A percentile compares a stretch with the other conserved stretches of the same genome.
Conservation (phyloP, 2,797 vertebrate species). For the Manis pentadactyla region DNA sequence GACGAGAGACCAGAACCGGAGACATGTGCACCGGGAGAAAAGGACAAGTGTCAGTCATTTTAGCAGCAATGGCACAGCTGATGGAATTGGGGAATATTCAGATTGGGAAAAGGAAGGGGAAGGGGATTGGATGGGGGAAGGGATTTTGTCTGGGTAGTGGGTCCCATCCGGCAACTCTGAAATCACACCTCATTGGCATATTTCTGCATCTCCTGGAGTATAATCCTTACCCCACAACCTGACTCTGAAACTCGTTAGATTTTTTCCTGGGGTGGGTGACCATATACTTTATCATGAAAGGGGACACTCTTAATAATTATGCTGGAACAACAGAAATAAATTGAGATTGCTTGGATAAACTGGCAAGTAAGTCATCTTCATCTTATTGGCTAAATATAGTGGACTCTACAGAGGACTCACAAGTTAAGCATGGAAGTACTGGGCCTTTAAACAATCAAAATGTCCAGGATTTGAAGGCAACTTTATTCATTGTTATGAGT, state of each 20-base stretch:
- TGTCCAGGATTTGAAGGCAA: background rate
- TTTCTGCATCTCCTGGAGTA: background rate
- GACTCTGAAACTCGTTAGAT: background rate
- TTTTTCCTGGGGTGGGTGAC: background rate
- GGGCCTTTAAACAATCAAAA: conserved; percentile 18
- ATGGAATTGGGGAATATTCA: background rate
- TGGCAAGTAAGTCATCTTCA: background rate
- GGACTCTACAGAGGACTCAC: background rate
- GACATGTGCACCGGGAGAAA: background rate
- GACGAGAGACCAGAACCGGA: background rate
- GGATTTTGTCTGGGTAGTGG: background rate
- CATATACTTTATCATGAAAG: background rate
- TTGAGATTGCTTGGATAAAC: background rate
- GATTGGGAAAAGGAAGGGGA: background rate
- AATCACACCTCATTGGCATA: background rate
- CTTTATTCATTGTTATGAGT: background rate
- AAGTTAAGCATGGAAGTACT: background rate
- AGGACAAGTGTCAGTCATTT: background rate
- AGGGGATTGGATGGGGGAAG: background rate
- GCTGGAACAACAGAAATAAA: conserved; percentile 4
- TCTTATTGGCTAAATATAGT: background rate
- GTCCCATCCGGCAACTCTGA: background rate
- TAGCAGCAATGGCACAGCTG: background rate
- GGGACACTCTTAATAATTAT: background rate
- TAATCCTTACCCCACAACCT: background rate